Evolutionary conservation across 2,888 invertebrate genomes (phyloP).

Genomic region (Synergus itoensis): DNA sequence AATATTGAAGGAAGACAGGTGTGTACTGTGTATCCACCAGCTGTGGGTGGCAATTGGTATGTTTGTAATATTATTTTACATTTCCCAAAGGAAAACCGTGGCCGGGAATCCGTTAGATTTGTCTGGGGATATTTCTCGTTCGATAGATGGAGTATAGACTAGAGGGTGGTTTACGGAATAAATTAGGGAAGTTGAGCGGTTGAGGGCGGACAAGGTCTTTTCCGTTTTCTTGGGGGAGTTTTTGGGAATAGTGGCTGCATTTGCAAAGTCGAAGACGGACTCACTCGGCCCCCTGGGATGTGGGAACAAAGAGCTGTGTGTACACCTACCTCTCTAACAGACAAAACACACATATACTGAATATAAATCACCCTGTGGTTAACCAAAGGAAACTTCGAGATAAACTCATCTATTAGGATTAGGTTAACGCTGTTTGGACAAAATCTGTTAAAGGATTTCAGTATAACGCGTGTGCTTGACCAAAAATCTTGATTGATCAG

Average conservation of each 20-base stretch:
- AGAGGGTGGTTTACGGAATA: constrained; percentile 62
- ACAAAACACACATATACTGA: constrained; percentile 53
- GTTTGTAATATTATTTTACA: constrained; percentile 70
- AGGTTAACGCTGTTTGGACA: constrained; percentile 63
- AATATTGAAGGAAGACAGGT: not conserved
- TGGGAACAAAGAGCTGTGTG: constrained; percentile 62
- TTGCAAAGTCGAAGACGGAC: constrained; percentile 52
- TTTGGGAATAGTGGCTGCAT: constrained; percentile 59
- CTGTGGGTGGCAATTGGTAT: not conserved
- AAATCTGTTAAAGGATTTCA: constrained; percentile 47
- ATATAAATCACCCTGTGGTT: constrained; percentile 64
- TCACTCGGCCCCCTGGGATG: constrained; percentile 63
- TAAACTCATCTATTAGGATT: constrained; percentile 70
- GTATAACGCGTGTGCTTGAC: not conserved
- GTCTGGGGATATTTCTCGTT: constrained; percentile 45
- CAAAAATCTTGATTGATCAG: not conserved
- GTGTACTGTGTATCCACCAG: not conserved
- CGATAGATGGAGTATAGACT: constrained; percentile 39
- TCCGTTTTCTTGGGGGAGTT: constrained; percentile 59
- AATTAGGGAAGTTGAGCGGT: constrained; percentile 64
- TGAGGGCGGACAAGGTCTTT: constrained; percentile 61
- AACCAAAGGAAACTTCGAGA: constrained; percentile 62
- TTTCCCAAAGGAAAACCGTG: constrained; percentile 61
- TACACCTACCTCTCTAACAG: constrained; percentile 55
- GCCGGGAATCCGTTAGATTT: constrained; percentile 43